Percentiles rank a stretch among this genome's conserved stretches.
Conservation (phyloP, 2,888 invertebrate genomes). For the Antheraea assamensis region DNA sequence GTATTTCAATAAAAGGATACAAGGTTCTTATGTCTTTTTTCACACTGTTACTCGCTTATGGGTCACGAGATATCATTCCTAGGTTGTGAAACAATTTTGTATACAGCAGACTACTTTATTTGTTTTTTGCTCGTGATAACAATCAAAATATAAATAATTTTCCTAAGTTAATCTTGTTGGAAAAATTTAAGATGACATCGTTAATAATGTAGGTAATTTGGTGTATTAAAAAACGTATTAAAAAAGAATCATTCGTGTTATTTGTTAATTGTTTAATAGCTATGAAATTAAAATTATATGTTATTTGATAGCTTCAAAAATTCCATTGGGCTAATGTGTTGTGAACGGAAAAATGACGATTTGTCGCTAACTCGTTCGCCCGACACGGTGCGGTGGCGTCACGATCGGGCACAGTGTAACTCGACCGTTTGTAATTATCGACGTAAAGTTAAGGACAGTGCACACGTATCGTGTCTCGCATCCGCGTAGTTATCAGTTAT, state of each 20-base stretch:
- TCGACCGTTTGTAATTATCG: background rate
- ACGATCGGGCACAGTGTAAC: background rate
- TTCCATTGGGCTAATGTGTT: slow-evolving; percentile 46
- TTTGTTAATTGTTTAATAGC: slow-evolving; percentile 22
- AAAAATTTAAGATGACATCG: slow-evolving; percentile 12
- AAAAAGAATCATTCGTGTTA: slow-evolving; percentile 28
- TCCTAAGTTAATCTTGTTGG: slow-evolving; percentile 6
- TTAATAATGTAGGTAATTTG: slow-evolving; percentile 10
- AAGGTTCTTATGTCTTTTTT: background rate
- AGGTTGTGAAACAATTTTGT: background rate
- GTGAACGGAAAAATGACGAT: slow-evolving; percentile 62
- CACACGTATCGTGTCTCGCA: background rate
- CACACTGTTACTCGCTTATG: background rate
- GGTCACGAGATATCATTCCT: background rate
- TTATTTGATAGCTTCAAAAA: slow-evolving; percentile 37
- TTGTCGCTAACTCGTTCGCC: slow-evolving; percentile 36
- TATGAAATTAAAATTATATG: slow-evolving; percentile 10
- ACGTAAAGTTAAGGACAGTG: background rate
- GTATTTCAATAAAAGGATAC: background rate
- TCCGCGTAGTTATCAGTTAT: background rate
- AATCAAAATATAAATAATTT: slow-evolving; percentile 5
- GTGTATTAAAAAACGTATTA: slow-evolving; percentile 33
- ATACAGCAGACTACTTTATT: background rate
- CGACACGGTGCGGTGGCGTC: background rate
- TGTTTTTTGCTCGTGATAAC: background rate